Evolutionary conservation across 2,113 vertebrate species (phyloP).

Genomic region (cattle (Bos taurus)): DNA sequence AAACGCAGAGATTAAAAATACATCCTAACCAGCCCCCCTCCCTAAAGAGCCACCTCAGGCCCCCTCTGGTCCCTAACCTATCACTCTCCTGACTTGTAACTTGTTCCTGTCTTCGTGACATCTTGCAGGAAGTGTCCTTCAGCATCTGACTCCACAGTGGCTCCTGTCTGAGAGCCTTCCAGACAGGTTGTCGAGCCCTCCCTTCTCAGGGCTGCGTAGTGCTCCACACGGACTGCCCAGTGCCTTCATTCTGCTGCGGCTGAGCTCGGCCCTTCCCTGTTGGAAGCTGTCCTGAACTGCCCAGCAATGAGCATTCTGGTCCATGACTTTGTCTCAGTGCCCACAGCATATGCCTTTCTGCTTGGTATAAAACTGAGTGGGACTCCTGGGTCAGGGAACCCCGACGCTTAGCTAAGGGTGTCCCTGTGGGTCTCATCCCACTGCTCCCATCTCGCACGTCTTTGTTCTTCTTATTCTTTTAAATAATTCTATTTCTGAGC

Average conservation of each 20-base stretch:
- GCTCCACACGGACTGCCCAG: fast-evolving
- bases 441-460: background rate
- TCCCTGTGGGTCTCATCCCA: background rate
- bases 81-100: background rate
- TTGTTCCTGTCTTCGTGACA: background rate
- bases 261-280: fast-evolving
- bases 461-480: background rate
- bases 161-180: too few relatives aligned
- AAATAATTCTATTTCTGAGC: background rate
- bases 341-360: background rate
- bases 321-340: fast-evolving
- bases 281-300: background rate
- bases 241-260: fast-evolving
- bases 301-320: fast-evolving
- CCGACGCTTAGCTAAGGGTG: fast-evolving
- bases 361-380: background rate
- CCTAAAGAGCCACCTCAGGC: background rate
- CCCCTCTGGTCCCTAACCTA: background rate
- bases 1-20: background rate
- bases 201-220: background rate
- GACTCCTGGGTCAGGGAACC: fast-evolving
- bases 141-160: background rate
- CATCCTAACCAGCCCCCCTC: background rate
- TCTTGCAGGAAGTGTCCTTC: fast-evolving
- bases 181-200: fast-evolving